A percentile compares a stretch with the other conserved stretches of the same genome.
These are phyloP conservation scores for Allacma fusca DNA, from an alignment of 2,888 invertebrate genomes.

Conservation along the genomic window DNA sequence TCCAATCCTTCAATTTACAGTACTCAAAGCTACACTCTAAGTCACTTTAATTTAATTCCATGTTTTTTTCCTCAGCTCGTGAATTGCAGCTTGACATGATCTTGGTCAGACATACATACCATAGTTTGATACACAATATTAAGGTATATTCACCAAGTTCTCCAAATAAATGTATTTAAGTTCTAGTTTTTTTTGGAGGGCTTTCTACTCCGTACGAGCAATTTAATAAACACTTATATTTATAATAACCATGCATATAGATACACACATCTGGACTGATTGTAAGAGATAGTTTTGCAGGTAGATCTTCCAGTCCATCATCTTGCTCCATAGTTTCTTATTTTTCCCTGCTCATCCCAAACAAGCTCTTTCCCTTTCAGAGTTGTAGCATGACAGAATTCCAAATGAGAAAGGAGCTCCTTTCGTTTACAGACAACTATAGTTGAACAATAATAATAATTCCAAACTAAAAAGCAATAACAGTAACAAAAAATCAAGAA, in stretches of 20 bases:
- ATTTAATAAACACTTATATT: no score
- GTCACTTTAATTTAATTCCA: background rate
- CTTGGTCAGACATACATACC: no score
- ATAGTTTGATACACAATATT: no score
- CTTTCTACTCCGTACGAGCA: no score
- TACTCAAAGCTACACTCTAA: no score
- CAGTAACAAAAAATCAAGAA: background rate
- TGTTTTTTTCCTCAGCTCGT: background rate
- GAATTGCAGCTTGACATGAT: background rate
- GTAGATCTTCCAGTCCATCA: conserved; percentile 1
- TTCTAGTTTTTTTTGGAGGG: no score
- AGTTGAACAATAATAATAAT: conserved; percentile 11
- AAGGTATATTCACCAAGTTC: no score
- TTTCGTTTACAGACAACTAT: background rate
- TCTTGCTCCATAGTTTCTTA: background rate
- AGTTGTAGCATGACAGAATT: background rate
- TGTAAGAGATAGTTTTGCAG: no score
- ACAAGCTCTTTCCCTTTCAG: background rate
- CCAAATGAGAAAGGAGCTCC: conserved; percentile 1
- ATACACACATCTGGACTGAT: no score
- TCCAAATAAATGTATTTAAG: no score
- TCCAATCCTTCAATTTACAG: no score
- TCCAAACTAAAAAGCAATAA: background rate
- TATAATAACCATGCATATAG: no score
- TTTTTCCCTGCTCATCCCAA: background rate